A percentile compares a stretch with the other conserved stretches of the same genome.
These are phyloP conservation scores for Synergus umbraculus DNA, from an alignment of 2,888 invertebrate genomes.

Conservation along the genomic window DNA sequence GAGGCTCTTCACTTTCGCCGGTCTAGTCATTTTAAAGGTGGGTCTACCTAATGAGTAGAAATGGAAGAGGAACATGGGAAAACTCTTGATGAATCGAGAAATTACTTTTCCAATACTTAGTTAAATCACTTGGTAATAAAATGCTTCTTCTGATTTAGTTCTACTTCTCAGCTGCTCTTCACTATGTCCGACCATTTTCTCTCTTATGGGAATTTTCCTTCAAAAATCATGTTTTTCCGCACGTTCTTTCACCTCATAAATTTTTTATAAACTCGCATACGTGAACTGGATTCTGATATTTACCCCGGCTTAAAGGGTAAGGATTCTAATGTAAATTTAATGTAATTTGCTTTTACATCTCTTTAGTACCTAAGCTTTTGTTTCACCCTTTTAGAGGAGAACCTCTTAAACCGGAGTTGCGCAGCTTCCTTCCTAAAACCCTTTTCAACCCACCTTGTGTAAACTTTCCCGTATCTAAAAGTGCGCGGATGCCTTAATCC, in stretches of 20 bases:
- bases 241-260: not conserved
- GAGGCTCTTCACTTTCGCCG: not conserved
- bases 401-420: slow-evolving; percentile 31
- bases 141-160: not conserved
- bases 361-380: slow-evolving; percentile 19
- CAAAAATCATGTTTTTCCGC: not conserved
- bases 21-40: not conserved
- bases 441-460: slow-evolving; percentile 15
- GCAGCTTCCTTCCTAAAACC: slow-evolving; percentile 32
- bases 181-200: not conserved
- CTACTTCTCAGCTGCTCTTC: not conserved
- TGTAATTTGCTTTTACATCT: slow-evolving; percentile 31
- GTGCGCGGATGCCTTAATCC: slow-evolving; percentile 22
- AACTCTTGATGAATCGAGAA: not conserved
- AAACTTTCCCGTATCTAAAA: slow-evolving; percentile 30
- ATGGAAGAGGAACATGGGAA: not conserved
- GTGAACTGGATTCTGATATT: slow-evolving; percentile 7
- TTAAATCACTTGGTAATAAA: not conserved
- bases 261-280: not conserved
- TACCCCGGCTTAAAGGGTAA: not conserved
- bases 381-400: slow-evolving; percentile 37
- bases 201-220: not conserved
- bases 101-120: not conserved
- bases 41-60: not conserved
- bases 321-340: slow-evolving; percentile 23